Evolutionary conservation across 2,113 vertebrate species (phyloP).

Genomic region (Saccopteryx bilineata): DNA sequence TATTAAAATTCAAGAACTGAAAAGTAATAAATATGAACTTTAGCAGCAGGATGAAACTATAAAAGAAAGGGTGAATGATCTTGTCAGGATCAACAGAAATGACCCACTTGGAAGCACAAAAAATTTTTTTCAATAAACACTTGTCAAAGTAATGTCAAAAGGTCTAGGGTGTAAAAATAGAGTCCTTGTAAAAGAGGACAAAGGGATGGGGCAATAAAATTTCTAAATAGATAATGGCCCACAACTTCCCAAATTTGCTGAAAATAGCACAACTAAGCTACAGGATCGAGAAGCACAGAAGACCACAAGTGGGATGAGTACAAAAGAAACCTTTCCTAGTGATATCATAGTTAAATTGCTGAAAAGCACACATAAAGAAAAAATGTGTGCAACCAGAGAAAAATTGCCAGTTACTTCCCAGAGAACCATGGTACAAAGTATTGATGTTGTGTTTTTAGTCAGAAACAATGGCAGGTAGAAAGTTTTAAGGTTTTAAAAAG

Average conservation of each 20-base stretch:
- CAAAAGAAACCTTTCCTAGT: background rate
- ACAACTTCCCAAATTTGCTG: background rate
- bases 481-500: background rate
- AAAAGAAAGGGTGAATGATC: background rate
- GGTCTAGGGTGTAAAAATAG: background rate
- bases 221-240: background rate
- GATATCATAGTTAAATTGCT: background rate
- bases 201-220: background rate
- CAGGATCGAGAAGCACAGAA: background rate
- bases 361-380: background rate
- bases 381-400: background rate
- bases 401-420: background rate
- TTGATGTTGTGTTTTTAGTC: background rate
- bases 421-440: background rate
- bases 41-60: background rate
- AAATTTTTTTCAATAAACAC: background rate
- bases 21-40: background rate
- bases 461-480: background rate
- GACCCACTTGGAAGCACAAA: background rate
- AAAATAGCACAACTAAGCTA: background rate
- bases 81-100: background rate
- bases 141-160: background rate
- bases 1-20: background rate
- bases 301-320: background rate
- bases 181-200: background rate